phyloP scores from a whole-genome alignment of 2,113 vertebrate species.

The Centropus bengalensis region DNA sequence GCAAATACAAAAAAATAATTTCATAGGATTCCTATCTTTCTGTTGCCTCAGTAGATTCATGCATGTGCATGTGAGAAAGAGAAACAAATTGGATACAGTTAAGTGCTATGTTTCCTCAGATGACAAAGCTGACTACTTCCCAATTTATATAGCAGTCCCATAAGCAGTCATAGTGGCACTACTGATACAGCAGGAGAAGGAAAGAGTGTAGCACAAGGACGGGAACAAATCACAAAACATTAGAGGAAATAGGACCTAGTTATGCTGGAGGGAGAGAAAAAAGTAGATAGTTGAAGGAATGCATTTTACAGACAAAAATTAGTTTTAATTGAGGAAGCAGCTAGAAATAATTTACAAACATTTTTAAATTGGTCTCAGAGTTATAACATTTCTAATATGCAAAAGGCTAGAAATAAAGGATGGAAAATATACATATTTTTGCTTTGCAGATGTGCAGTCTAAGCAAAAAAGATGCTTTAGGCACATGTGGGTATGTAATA shows the following conservation, averaged over 20 bases:
- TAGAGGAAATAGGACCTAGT: not conserved
- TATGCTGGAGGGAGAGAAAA: not conserved
- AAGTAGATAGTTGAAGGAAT: not conserved
- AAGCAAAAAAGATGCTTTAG: slow-evolving; percentile 16
- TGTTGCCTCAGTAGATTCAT: not conserved
- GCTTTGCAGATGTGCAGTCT: slow-evolving; percentile 2
- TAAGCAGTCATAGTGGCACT: not conserved
- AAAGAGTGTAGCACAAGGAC: not conserved
- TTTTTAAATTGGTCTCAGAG: not conserved
- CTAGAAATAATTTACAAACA: not conserved
- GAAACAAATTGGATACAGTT: not conserved
- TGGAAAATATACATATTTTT: not conserved
- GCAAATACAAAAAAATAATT: not conserved
- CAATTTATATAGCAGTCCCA: not conserved
- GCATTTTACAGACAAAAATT: slow-evolving; percentile 21
- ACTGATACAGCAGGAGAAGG: not conserved
- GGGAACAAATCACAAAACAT: not conserved
- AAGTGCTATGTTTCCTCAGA: not conserved
- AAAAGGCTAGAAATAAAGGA: not conserved
- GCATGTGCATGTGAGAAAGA: not conserved
- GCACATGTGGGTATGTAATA: not conserved
- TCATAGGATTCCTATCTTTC: not conserved
- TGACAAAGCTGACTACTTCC: not conserved
- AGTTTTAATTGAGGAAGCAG: slow-evolving; percentile 5
- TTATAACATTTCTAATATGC: not conserved